Percentiles rank a stretch among this genome's conserved stretches.
Conservation (phyloP, 1,140 invertebrate genomes). For the Mercenaria mercenaria region DNA sequence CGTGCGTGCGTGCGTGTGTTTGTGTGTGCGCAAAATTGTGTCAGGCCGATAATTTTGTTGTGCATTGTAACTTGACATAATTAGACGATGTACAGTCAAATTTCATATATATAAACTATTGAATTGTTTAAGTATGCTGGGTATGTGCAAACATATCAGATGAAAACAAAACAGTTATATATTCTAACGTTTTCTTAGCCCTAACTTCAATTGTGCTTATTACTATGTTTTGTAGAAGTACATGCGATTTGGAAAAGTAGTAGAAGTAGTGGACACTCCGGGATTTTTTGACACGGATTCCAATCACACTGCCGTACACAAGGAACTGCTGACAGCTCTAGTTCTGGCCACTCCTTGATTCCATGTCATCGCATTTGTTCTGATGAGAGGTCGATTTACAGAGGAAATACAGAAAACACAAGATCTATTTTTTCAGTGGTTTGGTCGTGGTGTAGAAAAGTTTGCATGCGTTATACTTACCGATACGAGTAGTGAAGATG, state of each 20-base stretch:
- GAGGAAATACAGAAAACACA: constrained; percentile 41
- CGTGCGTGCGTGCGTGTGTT: too few species aligned
- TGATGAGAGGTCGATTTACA: constrained; percentile 32
- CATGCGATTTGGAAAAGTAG: background rate
- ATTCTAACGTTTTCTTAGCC: too few species aligned
- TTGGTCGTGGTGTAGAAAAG: constrained; percentile 39
- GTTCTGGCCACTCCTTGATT: constrained; percentile 21
- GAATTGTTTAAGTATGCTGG: too few species aligned
- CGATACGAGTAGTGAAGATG: constrained; percentile 13
- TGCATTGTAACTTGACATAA: too few species aligned
- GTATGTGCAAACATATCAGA: too few species aligned
- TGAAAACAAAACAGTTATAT: too few species aligned
- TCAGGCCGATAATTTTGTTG: too few species aligned
- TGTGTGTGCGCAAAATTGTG: too few species aligned
- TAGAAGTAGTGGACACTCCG: constrained; percentile 52
- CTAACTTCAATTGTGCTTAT: too few species aligned
- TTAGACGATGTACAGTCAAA: too few species aligned
- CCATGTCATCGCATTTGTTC: constrained; percentile 31
- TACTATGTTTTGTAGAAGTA: constrained; percentile 18
- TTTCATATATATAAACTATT: too few species aligned
- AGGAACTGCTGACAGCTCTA: constrained; percentile 29
- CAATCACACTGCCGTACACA: background rate
- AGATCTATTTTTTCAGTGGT: constrained; percentile 46
- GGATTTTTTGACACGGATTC: constrained; percentile 36
- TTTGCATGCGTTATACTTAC: constrained; percentile 45